Conservation (phyloP, 2,888 invertebrate species). For the Ctena decussata region DNA sequence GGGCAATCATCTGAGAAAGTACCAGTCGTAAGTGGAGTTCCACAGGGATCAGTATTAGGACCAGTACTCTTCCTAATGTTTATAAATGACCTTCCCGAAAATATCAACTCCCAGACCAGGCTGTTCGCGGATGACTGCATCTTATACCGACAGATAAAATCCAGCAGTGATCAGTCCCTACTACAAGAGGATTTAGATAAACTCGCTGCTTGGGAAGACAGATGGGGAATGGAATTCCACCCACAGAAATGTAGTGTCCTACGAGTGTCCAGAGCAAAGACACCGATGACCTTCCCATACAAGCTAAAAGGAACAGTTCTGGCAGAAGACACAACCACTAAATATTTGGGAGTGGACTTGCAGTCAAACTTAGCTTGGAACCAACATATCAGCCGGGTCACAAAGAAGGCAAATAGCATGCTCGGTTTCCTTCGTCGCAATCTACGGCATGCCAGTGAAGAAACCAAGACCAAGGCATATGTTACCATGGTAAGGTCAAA, state of each 20-base stretch:
- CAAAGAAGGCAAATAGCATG: constrained; percentile 9
- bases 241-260: constrained; percentile 30
- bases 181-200: constrained; percentile 4
- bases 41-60: constrained; percentile 28
- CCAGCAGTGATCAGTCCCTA: not conserved
- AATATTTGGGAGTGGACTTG: not conserved
- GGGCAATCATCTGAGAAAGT: constrained; percentile 20
- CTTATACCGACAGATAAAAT: constrained; percentile 2
- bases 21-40: constrained; percentile 38
- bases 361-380: not conserved
- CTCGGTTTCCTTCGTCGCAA: constrained; percentile 11
- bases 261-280: not conserved
- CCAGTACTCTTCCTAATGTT: constrained; percentile 26
- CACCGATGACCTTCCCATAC: not conserved
- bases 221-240: constrained; percentile 23
- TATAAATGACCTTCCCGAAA: constrained; percentile 21
- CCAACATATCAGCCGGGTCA: constrained; percentile 20
- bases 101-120: not conserved
- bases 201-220: not conserved
- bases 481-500: too few species aligned
- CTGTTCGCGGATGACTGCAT: constrained; percentile 35
- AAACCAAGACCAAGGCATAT: too few species aligned
- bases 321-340: not conserved
- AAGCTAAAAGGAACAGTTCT: not conserved
- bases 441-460: too few species aligned